Evolutionary conservation across 2,797 vertebrate genomes (phyloP), one percentile per base, ranked within the genome.

Genomic region (Acipenser transmontanus): DNA sequence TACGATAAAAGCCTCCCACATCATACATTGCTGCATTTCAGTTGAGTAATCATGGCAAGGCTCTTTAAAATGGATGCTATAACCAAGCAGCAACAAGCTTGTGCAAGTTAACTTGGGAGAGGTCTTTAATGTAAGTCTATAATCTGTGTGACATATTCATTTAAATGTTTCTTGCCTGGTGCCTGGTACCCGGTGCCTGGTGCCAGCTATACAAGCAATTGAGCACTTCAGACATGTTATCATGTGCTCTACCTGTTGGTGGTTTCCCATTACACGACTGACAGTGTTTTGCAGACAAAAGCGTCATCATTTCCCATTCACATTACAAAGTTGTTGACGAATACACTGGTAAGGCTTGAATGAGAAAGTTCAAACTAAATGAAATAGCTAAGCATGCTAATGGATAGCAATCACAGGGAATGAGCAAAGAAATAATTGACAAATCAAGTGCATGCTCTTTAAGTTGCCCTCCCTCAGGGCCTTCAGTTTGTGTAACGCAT

Each of bases 361-460:
- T 7, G 14, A 13, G 9, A 13, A 13, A 11, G 2, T 57, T 13
- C 54, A 11, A n/a, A 57, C 54, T 57, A 14, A 57, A 57, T 57
- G 54, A 57, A 57, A n/a, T 57, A 57, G 11, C 54, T n/a, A n/a
- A 11, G 9, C 11, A 57, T 13, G 68, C 68, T 71, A 68, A 80
- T 80, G 69, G 70, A 71, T 34, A 81, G 73, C 82, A 82, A 77
- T 77, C n/a, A 77, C 47, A 70, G 8, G 63, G 78, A 71, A 17
- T 70, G 49, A 59, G 62, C 61, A 67, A 74, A 70, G 62, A 77
- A 71, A 75, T 65, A 75, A 71, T 66, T 78, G 71, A 68, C 71
- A 74, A 71, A 49, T 78, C 68, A 78, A 77, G 72, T 71, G 49
- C 49, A 69, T 8, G 69, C 67, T 73, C 70, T 63, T 57, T 74